phyloP scores from a whole-genome alignment of 2,888 invertebrate species.

The Calliphora vomitoria region DNA sequence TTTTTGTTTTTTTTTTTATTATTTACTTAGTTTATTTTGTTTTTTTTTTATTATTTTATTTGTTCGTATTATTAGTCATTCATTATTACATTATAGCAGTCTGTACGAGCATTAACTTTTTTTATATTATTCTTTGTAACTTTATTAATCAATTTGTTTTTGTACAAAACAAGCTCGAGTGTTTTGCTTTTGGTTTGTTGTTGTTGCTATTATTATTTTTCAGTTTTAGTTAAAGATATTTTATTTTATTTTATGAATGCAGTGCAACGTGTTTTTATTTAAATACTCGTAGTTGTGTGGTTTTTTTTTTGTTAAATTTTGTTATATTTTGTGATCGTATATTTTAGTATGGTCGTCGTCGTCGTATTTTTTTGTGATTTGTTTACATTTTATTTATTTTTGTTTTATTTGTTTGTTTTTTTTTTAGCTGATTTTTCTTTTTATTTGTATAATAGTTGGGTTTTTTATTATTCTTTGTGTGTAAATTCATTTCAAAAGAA shows the following conservation, averaged over 20 bases:
- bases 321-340: constrained; percentile 2
- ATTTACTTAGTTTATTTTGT: not conserved
- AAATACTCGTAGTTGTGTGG: not conserved
- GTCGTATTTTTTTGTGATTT: constrained; percentile 2
- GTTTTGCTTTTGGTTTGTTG: not conserved
- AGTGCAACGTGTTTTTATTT: constrained; percentile 16
- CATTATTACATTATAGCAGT: not conserved
- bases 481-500: not conserved
- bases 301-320: constrained; percentile 6
- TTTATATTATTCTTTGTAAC: not conserved
- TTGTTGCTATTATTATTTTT: not conserved
- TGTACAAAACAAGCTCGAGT: not conserved
- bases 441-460: not conserved
- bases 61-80: constrained; percentile 23
- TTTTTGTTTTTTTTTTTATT: not conserved
- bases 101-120: not conserved
- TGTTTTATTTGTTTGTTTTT: not conserved
- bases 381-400: constrained; percentile 15
- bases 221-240: not conserved
- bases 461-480: constrained; percentile 5
- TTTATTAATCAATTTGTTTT: constrained; percentile 9
- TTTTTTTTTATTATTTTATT: not conserved
- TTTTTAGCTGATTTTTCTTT: not conserved
- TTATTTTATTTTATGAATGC: constrained; percentile 19
- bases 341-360: not conserved